Conservation (phyloP, 2,113 vertebrate genomes). For the Oncorhynchus clarkii region DNA sequence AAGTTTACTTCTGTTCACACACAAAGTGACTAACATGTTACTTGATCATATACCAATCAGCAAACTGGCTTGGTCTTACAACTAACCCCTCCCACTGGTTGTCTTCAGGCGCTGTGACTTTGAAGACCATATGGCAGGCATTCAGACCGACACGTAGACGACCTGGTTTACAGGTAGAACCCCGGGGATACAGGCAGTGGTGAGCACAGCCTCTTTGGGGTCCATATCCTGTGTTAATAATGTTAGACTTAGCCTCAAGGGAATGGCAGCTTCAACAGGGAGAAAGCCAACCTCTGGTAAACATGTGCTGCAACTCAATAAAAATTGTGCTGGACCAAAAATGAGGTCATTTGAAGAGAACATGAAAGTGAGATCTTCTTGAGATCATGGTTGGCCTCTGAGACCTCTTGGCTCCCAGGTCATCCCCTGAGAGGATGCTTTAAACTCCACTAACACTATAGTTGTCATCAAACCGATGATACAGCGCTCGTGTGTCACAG, state of each 20-base stretch:
- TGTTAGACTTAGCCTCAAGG: constrained; percentile 54
- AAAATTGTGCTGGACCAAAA: constrained; percentile 56
- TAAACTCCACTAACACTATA: not conserved
- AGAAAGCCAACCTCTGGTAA: constrained; percentile 68
- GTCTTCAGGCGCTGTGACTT: not conserved
- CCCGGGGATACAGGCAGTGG: constrained; percentile 62
- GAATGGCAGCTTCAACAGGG: constrained; percentile 66
- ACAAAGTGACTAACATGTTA: no score
- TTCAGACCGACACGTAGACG: constrained; percentile 22
- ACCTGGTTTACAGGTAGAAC: constrained; percentile 67
- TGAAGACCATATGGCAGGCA: constrained; percentile 21
- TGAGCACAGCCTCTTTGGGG: constrained; percentile 59
- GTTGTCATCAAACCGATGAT: not conserved
- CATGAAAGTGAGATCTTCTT: not conserved
- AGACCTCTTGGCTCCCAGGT: not conserved
- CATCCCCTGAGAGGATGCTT: not conserved
- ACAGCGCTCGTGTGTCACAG: not conserved
- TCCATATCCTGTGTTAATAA: constrained; percentile 72
- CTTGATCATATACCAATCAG: not conserved
- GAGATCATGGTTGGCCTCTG: not conserved
- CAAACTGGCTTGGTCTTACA: not conserved
- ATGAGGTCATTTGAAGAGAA: constrained; percentile 59
- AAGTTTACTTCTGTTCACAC: no score
- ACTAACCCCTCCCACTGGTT: not conserved
- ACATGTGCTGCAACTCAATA: constrained; percentile 65